Conservation (phyloP, 2,888 invertebrate species). For the Cephus pygmeus region DNA sequence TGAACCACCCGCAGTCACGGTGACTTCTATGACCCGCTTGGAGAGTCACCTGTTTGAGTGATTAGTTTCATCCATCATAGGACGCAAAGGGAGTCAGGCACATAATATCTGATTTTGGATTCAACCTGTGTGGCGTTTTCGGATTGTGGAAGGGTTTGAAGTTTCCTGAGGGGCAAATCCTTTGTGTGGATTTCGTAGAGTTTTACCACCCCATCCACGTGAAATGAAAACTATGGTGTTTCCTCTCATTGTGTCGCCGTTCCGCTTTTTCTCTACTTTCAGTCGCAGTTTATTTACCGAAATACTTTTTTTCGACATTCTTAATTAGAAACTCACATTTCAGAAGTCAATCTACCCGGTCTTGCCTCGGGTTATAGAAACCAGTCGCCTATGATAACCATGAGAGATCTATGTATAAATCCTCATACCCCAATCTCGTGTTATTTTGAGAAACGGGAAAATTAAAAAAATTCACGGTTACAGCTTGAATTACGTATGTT, state of each 20-base stretch:
- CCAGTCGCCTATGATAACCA: background rate
- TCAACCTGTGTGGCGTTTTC: conserved; percentile 48
- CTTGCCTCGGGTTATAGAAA: background rate
- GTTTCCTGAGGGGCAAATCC: background rate
- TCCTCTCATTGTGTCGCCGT: background rate
- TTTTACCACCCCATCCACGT: background rate
- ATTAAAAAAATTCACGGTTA: background rate
- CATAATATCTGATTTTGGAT: conserved; percentile 45
- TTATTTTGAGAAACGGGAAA: background rate
- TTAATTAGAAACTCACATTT: background rate
- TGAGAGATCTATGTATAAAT: background rate
- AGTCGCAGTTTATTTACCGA: background rate
- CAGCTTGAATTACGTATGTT: background rate
- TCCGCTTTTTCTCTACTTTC: background rate
- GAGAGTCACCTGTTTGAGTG: conserved; percentile 41
- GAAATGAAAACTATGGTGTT: background rate
- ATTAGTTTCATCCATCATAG: conserved; percentile 56
- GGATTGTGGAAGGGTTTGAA: conserved; percentile 17
- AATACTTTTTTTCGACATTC: background rate
- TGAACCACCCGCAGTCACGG: conserved; percentile 34
- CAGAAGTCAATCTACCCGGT: background rate
- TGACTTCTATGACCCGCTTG: conserved; percentile 22
- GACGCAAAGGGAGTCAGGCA: conserved; percentile 30
- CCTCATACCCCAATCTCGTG: background rate
- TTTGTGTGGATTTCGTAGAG: background rate